phyloP scores from a whole-genome alignment of 2,113 vertebrate species.

The Psammodynastes pulverulentus region DNA sequence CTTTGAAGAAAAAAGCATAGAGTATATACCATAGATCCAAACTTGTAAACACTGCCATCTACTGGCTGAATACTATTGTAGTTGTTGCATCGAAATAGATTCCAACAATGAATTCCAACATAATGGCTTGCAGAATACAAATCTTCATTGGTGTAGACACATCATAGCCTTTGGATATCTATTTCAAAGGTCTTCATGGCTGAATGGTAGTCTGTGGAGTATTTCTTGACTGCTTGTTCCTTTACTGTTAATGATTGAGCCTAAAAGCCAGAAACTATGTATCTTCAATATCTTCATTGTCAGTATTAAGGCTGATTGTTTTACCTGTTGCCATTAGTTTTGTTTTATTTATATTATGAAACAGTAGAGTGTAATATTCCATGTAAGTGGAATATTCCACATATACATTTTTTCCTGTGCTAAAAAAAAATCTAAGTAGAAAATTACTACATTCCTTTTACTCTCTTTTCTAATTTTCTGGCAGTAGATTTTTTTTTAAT shows the following conservation, averaged over 20 bases:
- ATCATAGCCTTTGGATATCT: not conserved
- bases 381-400: not conserved
- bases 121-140: not conserved
- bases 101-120: too few species aligned
- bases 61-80: too few species aligned
- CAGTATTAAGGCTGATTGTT: not conserved
- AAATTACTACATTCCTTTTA: not conserved
- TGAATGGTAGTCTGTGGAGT: not conserved
- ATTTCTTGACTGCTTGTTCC: too few species aligned
- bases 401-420: not conserved
- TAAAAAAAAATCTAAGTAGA: not conserved
- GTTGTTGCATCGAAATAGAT: too few species aligned
- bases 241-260: not conserved
- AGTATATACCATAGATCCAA: too few species aligned
- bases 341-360: not conserved
- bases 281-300: not conserved
- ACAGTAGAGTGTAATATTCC: not conserved
- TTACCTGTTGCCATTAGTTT: not conserved
- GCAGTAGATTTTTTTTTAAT: not conserved
- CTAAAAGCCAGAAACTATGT: not conserved
- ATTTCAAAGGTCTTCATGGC: not conserved
- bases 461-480: not conserved
- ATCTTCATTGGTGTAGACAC: not conserved
- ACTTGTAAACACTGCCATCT: too few species aligned
- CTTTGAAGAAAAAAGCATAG: too few species aligned